phyloP scores from a whole-genome alignment of 2,113 vertebrate species.

The Platysternon megacephalum region DNA sequence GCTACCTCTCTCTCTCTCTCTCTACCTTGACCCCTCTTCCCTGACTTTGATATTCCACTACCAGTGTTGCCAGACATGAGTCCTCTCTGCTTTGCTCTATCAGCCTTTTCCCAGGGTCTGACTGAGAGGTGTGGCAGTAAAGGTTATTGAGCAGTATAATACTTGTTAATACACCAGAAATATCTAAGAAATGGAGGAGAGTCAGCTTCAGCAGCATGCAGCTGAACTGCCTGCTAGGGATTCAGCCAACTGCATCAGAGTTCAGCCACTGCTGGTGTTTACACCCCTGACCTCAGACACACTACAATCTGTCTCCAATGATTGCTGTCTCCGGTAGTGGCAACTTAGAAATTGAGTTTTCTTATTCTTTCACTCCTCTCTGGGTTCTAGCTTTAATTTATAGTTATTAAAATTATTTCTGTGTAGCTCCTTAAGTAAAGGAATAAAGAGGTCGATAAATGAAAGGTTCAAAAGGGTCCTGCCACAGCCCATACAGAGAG shows the following conservation, averaged over 20 bases:
- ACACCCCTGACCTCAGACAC: neutral
- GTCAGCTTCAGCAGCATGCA: neutral
- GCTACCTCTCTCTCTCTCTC: neutral
- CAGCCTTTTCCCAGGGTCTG: neutral
- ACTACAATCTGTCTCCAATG: neutral
- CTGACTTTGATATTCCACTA: neutral
- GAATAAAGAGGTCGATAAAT: neutral
- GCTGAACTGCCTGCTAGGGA: neutral
- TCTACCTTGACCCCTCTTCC: neutral
- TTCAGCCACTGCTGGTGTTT: neutral
- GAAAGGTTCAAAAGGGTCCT: neutral
- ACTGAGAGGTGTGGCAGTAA: neutral
- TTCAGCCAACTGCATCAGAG: neutral
- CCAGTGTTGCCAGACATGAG: neutral
- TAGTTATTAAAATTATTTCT: neutral
- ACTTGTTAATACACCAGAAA: fast-evolving
- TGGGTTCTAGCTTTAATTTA: neutral
- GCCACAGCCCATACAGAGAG: neutral
- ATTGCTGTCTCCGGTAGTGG: neutral
- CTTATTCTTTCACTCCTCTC: neutral
- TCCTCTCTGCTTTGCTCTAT: neutral
- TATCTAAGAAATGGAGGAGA: neutral
- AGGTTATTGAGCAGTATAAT: fast-evolving
- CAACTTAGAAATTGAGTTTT: neutral
- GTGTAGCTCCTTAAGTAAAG: neutral